A percentile compares a stretch with the other conserved stretches of the same genome.
Conservation (phyloP, 2,888 invertebrate species). For the Sinopyrophorus schimmeli region DNA sequence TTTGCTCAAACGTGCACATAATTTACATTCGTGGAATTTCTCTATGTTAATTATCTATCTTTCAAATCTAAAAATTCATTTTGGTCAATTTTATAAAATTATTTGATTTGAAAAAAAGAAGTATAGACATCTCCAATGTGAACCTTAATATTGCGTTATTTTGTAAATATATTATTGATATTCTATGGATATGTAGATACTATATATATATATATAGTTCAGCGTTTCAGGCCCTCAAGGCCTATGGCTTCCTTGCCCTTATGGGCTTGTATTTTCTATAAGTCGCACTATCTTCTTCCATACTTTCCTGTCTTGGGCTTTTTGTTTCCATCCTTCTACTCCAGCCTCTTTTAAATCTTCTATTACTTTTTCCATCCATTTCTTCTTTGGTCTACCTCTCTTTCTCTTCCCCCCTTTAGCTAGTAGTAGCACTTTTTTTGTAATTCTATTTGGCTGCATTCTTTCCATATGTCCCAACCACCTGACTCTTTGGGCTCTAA, state of each 20-base stretch:
- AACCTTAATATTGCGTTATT: too few relatives aligned
- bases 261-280: slow-evolving; percentile 5
- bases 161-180: too few relatives aligned
- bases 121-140: too few relatives aligned
- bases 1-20: too few relatives aligned
- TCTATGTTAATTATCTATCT: too few relatives aligned
- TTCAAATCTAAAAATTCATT: too few relatives aligned
- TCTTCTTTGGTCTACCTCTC: slow-evolving; percentile 3
- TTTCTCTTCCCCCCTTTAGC: slow-evolving; percentile 1
- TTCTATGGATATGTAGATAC: too few relatives aligned
- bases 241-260: slow-evolving; percentile 5
- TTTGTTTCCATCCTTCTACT: not conserved
- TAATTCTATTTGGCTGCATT: slow-evolving; percentile 11
- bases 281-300: slow-evolving; percentile 4
- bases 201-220: slow-evolving; percentile 2
- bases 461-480: slow-evolving; percentile 11
- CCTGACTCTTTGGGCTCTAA: slow-evolving; percentile 11
- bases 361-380: slow-evolving; percentile 4
- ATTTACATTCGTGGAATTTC: too few relatives aligned
- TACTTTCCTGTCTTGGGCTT: slow-evolving; percentile 1
- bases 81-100: too few relatives aligned
- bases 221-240: not conserved
- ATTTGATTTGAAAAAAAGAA: too few relatives aligned
- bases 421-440: not conserved
- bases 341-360: not conserved